A percentile compares a stretch with the other conserved stretches of the same genome.
phyloP scores from a whole-genome alignment of 2,113 vertebrate genomes.

The Oreotrochilus melanogaster region DNA sequence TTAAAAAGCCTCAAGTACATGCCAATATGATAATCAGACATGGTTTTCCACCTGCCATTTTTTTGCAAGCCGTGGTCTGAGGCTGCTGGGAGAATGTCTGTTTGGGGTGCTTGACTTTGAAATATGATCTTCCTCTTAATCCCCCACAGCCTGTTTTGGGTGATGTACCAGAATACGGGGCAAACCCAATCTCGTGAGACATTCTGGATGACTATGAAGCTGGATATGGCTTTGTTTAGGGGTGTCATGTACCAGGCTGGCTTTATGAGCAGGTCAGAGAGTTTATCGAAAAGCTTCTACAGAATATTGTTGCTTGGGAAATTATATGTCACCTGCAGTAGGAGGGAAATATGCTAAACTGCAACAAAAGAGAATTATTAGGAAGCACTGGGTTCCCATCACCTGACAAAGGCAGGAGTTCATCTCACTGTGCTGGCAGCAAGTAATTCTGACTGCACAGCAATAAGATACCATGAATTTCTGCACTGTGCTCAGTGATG shows the following conservation, averaged over 20 bases:
- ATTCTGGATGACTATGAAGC: neutral
- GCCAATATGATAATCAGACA: neutral
- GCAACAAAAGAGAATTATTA: neutral
- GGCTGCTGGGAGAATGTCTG: neutral
- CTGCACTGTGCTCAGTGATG: neutral
- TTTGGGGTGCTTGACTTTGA: constrained; percentile 11
- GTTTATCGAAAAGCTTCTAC: neutral
- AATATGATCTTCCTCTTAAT: neutral
- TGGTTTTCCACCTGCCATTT: neutral
- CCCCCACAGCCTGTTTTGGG: neutral
- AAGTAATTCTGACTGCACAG: neutral
- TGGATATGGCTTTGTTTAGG: neutral
- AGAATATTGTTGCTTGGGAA: neutral
- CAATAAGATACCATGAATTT: neutral
- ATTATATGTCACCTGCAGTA: neutral
- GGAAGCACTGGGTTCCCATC: neutral
- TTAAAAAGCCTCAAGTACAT: neutral
- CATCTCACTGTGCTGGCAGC: neutral
- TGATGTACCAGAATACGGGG: neutral
- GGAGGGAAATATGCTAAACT: neutral
- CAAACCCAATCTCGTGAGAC: neutral
- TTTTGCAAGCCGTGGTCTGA: neutral
- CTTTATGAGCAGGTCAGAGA: neutral
- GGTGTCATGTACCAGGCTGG: neutral
- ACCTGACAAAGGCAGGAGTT: neutral